These are phyloP conservation scores for Rhabdornis inornatus DNA, from an alignment of 2,113 vertebrate genomes.

Conservation along the genomic window DNA sequence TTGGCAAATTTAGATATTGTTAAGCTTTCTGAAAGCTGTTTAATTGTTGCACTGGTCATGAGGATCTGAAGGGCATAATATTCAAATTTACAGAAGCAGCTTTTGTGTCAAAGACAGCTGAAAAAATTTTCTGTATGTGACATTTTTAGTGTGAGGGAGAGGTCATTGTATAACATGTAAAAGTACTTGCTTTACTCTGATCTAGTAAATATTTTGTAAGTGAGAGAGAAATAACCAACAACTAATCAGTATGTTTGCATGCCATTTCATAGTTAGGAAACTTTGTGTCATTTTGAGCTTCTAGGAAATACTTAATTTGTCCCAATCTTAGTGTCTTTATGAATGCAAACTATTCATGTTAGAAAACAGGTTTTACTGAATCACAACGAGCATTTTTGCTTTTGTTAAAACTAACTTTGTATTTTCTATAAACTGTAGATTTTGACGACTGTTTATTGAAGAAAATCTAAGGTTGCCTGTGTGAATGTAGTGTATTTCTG, in stretches of 20 bases:
- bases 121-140: background rate
- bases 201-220: background rate
- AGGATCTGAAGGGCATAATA: background rate
- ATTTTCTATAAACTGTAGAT: conserved; percentile 44
- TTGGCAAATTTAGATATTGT: conserved; percentile 8
- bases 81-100: background rate
- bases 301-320: background rate
- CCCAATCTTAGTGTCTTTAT: background rate
- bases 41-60: conserved; percentile 3
- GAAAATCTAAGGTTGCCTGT: conserved; percentile 38
- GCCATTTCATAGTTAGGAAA: background rate
- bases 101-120: background rate
- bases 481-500: conserved; percentile 57
- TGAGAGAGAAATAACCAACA: background rate
- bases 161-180: background rate
- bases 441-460: conserved; percentile 29
- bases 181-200: background rate
- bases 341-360: background rate
- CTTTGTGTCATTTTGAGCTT: conserved; percentile 2
- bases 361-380: conserved; percentile 8
- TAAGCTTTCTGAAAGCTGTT: conserved; percentile 17
- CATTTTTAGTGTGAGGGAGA: background rate
- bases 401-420: conserved; percentile 34
- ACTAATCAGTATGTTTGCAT: conserved; percentile 18
- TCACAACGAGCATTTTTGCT: background rate